phyloP scores from a whole-genome alignment of 23 tunicate genomes.

The Ciona savignyi region DNA sequence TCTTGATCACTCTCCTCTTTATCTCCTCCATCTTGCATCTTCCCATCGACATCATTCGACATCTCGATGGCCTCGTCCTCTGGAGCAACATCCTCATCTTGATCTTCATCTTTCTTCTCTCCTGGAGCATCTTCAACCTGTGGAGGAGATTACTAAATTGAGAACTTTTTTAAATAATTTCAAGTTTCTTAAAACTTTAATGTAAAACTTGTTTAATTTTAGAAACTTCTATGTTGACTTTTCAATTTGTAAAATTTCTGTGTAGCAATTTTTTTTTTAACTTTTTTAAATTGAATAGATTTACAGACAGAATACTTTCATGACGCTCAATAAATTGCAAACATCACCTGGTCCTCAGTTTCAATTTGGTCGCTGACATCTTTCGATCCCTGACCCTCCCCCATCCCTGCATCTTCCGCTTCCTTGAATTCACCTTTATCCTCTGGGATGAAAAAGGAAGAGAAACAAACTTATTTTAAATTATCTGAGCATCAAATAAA shows the following conservation, averaged over 20 bases:
- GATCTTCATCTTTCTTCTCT: constrained; percentile 35
- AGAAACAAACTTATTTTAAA: neutral
- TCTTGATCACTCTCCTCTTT: constrained; percentile 21
- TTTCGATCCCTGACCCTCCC: constrained; percentile 84
- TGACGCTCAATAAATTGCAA: no score
- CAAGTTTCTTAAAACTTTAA: no score
- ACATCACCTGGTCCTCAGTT: constrained; percentile 70
- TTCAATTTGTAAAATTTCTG: no score
- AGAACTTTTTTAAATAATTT: no score
- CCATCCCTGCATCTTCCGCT: constrained; percentile 83
- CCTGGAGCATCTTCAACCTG: constrained; percentile 62
- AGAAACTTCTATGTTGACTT: no score
- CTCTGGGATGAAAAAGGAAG: neutral
- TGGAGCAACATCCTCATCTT: constrained; percentile 48
- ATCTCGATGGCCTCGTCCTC: constrained; percentile 80
- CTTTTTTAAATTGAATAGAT: no score
- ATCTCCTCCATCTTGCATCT: constrained; percentile 22
- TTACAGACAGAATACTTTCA: no score
- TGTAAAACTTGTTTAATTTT: no score
- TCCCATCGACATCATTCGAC: constrained; percentile 75
- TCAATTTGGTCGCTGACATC: constrained; percentile 96
- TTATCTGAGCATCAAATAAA: no score
- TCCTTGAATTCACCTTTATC: constrained; percentile 65
- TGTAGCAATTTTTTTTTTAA: no score
- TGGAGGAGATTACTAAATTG: neutral